phyloP scores from a whole-genome alignment of 1,140 invertebrate genomes.

The Zaprionus africanus region DNA sequence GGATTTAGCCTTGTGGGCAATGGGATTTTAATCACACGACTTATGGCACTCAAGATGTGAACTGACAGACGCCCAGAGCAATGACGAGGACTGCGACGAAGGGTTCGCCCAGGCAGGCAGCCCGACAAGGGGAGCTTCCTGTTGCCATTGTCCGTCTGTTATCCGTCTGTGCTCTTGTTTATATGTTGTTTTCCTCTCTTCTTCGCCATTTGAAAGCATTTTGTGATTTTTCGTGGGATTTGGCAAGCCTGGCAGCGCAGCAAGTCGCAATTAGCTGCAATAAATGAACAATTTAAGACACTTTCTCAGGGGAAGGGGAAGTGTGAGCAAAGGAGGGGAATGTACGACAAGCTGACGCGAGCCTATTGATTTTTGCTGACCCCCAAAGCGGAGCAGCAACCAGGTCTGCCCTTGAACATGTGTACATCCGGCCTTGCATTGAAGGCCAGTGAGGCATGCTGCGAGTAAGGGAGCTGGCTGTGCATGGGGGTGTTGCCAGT shows the following conservation, averaged over 20 bases:
- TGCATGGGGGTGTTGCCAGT: constrained; percentile 5
- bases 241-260: constrained; percentile 23
- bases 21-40: constrained; percentile 84
- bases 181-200: constrained; percentile 22
- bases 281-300: constrained; percentile 83
- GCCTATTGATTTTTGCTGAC: constrained; percentile 59
- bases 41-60: constrained; percentile 84
- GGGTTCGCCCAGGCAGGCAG: constrained; percentile 46
- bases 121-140: constrained; percentile 44
- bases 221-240: constrained; percentile 78
- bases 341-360: constrained; percentile 38
- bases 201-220: constrained; percentile 68
- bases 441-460: constrained; percentile 39
- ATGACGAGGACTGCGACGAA: constrained; percentile 35
- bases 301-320: background rate
- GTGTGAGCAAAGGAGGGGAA: background rate
- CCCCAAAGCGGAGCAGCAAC: constrained; percentile 24
- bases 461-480: background rate
- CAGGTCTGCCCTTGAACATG: constrained; percentile 72
- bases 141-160: constrained; percentile 37
- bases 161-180: constrained; percentile 17
- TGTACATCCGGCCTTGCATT: constrained; percentile 66
- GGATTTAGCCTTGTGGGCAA: constrained; percentile 82
- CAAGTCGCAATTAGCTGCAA: constrained; percentile 84
- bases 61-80: constrained; percentile 73